These are phyloP conservation scores for Drosophila peninsularis DNA, from an alignment of 2,888 invertebrate genomes.

Conservation along the genomic window DNA sequence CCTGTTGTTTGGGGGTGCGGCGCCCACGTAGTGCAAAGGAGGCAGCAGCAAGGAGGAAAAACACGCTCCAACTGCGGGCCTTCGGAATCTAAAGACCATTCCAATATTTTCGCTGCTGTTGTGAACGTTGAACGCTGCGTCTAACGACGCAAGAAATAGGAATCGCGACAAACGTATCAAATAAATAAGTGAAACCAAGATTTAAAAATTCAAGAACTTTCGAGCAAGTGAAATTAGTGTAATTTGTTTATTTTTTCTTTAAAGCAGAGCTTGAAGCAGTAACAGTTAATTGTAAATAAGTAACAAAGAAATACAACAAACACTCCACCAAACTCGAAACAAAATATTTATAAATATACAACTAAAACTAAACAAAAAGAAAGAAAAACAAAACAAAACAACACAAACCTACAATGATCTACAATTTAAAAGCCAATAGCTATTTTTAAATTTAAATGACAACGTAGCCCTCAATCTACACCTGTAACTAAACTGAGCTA, in stretches of 20 bases:
- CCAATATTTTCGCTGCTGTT: slow-evolving; percentile 68
- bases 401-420: slow-evolving; percentile 37
- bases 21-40: slow-evolving; percentile 70
- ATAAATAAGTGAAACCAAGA: neutral
- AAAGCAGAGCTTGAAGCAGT: slow-evolving; percentile 60
- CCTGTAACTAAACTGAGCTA: neutral
- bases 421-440: slow-evolving; percentile 55
- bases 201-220: neutral
- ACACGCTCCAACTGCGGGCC: slow-evolving; percentile 48
- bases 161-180: slow-evolving; percentile 15
- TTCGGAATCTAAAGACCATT: slow-evolving; percentile 34
- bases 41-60: slow-evolving; percentile 45
- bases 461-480: slow-evolving; percentile 46
- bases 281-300: slow-evolving; percentile 72
- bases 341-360: slow-evolving; percentile 54
- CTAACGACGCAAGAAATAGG: slow-evolving; percentile 1
- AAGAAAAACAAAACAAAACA: slow-evolving; percentile 10
- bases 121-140: slow-evolving; percentile 25
- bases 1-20: slow-evolving; percentile 67
- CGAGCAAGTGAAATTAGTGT: slow-evolving; percentile 1
- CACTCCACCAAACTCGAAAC: slow-evolving; percentile 65
- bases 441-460: slow-evolving; percentile 51
- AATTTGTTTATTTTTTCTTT: slow-evolving; percentile 9
- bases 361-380: too few relatives aligned
- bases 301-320: slow-evolving; percentile 58